Percentiles rank a stretch among this genome's conserved stretches.
Evolutionary conservation across 2,888 invertebrate species (phyloP).

Genomic region (Acanthosoma haemorrhoidale): DNA sequence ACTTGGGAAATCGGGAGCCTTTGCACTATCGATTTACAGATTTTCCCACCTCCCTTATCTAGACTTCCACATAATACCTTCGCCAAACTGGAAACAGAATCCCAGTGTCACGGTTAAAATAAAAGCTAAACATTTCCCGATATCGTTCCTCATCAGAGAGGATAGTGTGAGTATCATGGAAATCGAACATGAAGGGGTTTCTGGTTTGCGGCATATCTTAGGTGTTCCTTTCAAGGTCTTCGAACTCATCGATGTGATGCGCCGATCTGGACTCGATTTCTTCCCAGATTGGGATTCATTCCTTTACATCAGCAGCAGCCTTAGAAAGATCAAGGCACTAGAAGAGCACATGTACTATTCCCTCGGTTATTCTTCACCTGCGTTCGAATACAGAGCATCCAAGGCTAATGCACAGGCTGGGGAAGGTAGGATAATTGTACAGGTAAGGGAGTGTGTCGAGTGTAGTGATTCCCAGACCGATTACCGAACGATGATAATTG

Average conservation of each 20-base stretch:
- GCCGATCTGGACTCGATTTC: neutral
- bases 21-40: neutral
- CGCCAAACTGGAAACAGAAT: neutral
- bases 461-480: neutral
- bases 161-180: neutral
- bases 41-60: neutral
- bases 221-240: neutral
- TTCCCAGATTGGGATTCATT: slow-evolving; percentile 22
- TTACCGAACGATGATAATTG: neutral
- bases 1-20: neutral
- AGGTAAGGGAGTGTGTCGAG: neutral
- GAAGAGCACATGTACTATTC: slow-evolving; percentile 7
- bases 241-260: neutral
- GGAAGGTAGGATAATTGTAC: neutral
- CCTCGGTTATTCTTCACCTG: neutral
- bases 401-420: neutral
- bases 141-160: neutral
- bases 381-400: neutral
- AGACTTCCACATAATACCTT: neutral
- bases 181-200: neutral
- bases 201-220: neutral
- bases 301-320: neutral
- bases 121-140: neutral
- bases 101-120: neutral
- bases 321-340: neutral